Base-by-base conservation (phyloP, 2,888 invertebrate species). In the Tenthredo amoena region DNA sequence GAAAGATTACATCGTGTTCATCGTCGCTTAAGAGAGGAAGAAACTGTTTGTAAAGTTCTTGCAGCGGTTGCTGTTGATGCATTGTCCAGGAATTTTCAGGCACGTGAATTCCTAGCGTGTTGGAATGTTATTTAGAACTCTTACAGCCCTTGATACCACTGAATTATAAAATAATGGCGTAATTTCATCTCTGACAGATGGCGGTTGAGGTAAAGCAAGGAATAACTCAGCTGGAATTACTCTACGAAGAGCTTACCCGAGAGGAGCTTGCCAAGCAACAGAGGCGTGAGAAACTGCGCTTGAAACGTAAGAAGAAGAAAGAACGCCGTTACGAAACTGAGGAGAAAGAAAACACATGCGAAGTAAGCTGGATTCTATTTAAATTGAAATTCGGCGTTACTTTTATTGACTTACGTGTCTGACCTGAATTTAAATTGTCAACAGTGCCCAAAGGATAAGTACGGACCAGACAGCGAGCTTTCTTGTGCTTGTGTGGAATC, bases 31-130 rank as follows among this genome's bases (percentile, higher is more conserved):
- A 96, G 97, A 85, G 98, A 98, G 92, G 98, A 98, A 92, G 98
- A 98, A 93, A 97, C 98, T 91, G 98, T 98, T n/a, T 98, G 98
- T 94, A 98, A 98, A 94, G 97, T 98, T 83, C 96, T 99, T 87
- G 98, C 98, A 84, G 98, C 98, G 72, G 97, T 98, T 7, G 97
- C 97, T 0, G 96, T 98, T 0, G 98, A 98, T 92, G 97, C 98
- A 6, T 94, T 99, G 18, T 97, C 97, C 91, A 96, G 98, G 89
- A 98, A 97, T 94, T 99, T 98, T 94, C 98, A 97, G 91, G 94
- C 94, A 88, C 85, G 83, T 84, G 37, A 58, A 55, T 4, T 71
- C 12, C 68, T 15, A 15, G 34, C 55, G 31, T 37, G 21, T 84
- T 71, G 12, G 90, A 92, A 31, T 74, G 84, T 34, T 40, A 10